A percentile compares a stretch with the other conserved stretches of the same genome.
These are phyloP conservation scores for Acronicta psi DNA, from an alignment of 2,888 invertebrate species.

Conservation along the genomic window DNA sequence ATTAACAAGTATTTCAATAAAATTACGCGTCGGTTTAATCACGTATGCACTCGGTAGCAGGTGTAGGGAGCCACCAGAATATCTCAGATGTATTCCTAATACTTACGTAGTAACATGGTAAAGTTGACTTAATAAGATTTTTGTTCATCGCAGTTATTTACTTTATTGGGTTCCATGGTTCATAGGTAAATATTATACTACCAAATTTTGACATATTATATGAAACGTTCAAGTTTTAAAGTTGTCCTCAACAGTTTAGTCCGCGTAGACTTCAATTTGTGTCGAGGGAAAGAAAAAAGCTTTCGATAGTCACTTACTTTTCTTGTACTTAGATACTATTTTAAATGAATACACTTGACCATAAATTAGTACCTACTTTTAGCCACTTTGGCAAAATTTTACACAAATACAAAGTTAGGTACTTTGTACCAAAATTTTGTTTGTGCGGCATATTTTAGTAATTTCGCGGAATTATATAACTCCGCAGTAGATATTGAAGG, in stretches of 20 bases:
- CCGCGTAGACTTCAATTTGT: too few relatives aligned
- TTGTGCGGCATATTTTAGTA: conserved; percentile 14
- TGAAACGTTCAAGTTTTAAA: too few relatives aligned
- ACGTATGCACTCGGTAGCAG: conserved; percentile 37
- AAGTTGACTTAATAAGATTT: conserved; percentile 38
- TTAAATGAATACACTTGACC: too few relatives aligned
- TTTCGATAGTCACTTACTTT: too few relatives aligned
- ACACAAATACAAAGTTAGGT: conserved; percentile 1
- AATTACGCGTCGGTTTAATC: conserved; percentile 45
- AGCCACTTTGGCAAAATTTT: too few relatives aligned
- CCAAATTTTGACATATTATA: too few relatives aligned
- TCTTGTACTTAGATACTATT: too few relatives aligned
- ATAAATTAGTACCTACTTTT: too few relatives aligned
- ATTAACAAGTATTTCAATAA: conserved; percentile 54
- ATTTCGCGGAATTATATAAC: conserved; percentile 40
- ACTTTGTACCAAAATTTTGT: background rate
- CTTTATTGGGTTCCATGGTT: too few relatives aligned
- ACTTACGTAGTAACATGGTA: conserved; percentile 18
- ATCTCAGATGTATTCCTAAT: conserved; percentile 9
- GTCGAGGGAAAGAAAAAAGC: too few relatives aligned
- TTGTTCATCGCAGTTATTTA: conserved; percentile 29
- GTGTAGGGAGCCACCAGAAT: conserved; percentile 25
- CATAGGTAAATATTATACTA: too few relatives aligned
- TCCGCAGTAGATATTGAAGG: conserved; percentile 49
- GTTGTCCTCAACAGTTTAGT: too few relatives aligned